Base-by-base conservation (phyloP, 1,140 invertebrate species). In the Aplysia californica region DNA sequence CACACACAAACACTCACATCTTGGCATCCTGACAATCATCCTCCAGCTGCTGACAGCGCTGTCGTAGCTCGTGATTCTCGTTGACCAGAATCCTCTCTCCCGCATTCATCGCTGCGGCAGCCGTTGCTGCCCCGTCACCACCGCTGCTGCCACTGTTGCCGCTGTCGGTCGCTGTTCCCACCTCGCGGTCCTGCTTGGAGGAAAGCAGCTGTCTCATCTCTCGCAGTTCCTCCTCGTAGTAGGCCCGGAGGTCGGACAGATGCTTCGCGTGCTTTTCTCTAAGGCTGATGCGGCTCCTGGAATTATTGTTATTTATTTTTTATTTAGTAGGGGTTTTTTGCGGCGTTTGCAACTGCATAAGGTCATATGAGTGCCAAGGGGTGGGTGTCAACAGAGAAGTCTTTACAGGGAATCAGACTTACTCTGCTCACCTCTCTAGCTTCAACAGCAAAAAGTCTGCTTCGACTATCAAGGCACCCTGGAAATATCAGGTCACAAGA, bases 181-280 rank as follows among this genome's bases (percentile, higher is more conserved):
- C 23, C 10, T 26, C 38, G 39, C 41, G 64, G 23, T 66, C 74
- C 10, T 64, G 33, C 29, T 55, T 75, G 23, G 79, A 69, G n/a
- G 56, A 50, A 20, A 86, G 64, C 6, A 76, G 67, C 3, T 71
- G 39, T 15, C 80, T 64, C 64, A 86, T 33, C 1, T 83, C 83
- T 23, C 75, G 76, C 3, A 86, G 39, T 73, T 86, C 85, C n/a
- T 81, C 75, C 75, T 86, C 85, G 26, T 86, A 86, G 67, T 85
- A 86, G 21, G 79, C 77, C 23, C 80, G 61, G 2, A 86, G 77
- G 65, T 86, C 85, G 41, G 84, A 69, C 77, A 86, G 21, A 41
- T 85, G 82, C 61, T 82, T 84, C 44, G 82, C 81, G 77, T 86
- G 85, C 59, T 86, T 86, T 64, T 85, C 82, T 36, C 84, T 67